Percentiles rank a stretch among this genome's conserved stretches.
Conservation (phyloP, 2,113 vertebrate genomes). For the Tyto alba region DNA sequence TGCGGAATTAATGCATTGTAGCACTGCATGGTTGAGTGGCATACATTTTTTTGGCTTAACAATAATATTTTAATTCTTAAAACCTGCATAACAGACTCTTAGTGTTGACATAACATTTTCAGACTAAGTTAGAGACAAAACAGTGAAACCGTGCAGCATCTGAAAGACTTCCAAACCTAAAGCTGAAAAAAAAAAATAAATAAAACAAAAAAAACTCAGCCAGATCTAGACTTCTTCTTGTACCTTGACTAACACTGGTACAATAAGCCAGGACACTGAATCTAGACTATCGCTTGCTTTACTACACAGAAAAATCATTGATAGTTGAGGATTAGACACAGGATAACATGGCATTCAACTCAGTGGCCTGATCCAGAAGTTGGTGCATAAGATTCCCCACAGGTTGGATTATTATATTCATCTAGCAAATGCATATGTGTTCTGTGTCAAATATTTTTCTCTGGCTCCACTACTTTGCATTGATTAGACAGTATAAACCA, state of each 20-base stretch:
- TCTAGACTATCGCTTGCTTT: neutral
- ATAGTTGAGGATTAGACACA: neutral
- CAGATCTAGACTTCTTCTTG: neutral
- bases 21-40: no score
- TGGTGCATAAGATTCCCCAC: rapidly evolving
- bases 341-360: neutral
- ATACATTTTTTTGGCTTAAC: neutral
- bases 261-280: neutral
- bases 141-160: neutral
- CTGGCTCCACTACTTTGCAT: neutral
- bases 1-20: neutral
- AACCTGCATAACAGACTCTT: neutral
- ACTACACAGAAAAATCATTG: neutral
- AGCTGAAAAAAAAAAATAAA: no score
- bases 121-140: neutral
- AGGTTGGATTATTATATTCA: neutral
- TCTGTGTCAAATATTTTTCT: neutral
- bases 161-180: neutral
- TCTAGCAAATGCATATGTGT: neutral
- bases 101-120: neutral
- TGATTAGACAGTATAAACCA: neutral
- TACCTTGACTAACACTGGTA: neutral
- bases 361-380: neutral
- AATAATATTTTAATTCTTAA: neutral
- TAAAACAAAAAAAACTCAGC: no score